Evolutionary conservation across 2,797 vertebrate genomes (phyloP), one percentile per base, ranked within the genome.

Genomic region (Tympanoctomys barrerae): DNA sequence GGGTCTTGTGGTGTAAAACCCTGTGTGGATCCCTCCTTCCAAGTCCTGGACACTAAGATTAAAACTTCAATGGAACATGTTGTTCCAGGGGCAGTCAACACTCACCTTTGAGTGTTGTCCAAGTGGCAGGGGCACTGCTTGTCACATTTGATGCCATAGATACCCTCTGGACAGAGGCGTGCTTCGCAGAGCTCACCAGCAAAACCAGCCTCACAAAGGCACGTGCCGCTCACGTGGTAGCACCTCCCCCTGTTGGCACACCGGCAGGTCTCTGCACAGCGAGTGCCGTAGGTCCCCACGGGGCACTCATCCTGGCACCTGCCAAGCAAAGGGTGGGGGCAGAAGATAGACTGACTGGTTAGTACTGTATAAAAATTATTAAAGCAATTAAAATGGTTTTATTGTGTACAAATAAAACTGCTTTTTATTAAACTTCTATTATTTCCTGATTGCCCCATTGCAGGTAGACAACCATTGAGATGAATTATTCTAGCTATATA

Each of bases 301-400:
- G 99, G 99, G 94, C 99, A 99, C 97, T 99, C 98, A 0, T 99
- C 99, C 97, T 99, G 99, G 97, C 99, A 99, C 90, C 99, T 99
- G 97, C 54, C 46, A 75, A 59, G n/a, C 59, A 81, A 96, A 16
- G 66, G 59, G 21, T 2, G 3, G 39, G 49, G 75, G 24, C 0
- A 31, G 54, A 84, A 84, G 31, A 59, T 0, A 26, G 33, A 61
- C 39, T 2, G 28, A 61, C 39, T 2, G 66, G n/a, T 31, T 33
- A 80, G 4, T n/a, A 61, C 36, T 31, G 6, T 28, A 77, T 28
- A 62, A 84, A 86, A 88, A 90, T 10, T 36, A 70, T 54, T 0
- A 9, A 59, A 13, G 1, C 0, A 39, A 90, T 95, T 88, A 59
- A 26, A 83, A 2, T 49, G 36, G 11, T 31, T 70, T 77, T 52